Base-by-base conservation (phyloP, 1,140 invertebrate genomes). In the Caerostris extrusa region DNA sequence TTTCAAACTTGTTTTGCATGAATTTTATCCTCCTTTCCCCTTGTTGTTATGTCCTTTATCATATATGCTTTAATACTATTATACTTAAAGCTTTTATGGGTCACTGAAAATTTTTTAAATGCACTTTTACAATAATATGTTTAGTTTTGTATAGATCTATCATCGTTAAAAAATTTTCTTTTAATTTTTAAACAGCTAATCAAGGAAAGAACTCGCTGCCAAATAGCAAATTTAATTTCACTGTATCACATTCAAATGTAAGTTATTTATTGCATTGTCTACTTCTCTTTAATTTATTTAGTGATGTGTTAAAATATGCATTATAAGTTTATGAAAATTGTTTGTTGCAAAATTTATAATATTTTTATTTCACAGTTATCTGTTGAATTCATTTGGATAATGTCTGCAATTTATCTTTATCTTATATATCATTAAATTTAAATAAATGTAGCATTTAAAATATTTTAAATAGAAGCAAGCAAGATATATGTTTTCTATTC, bases 181-280 rank as follows among this genome's bases (percentile, higher is more conserved):
- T 77, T 64, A 64, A 60, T 81, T 69, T 87, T 50, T 19, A 34
- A 64, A 53, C 64, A 86, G 91, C 91, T 56, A 61, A 93, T 71
- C 91, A 93, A 64, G 64, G 83, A 2, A 93, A 93, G 87, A 55
- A 55, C 14, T 93, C 91, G 57, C 14, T 93, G 14, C 91, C 83
- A 34, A 93, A 87, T 58, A 87, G 61, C 64, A 93, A 55, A 83
- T 83, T 86, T 64, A 67, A 86, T 57, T 93, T 91, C 50, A 34
- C 71, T 71, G 17, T 71, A 3, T 14, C 91, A 17, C 91, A 93
- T 86, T 61, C 90, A 3, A 93, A 87, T 93, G 91, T 93, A 93
- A 71, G 91, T 93, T 60, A 3, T 12, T 81, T 61, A 55, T 69
- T 55, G 8, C 34, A 34, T 34, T 34, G 34, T 34, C 34, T 34